Percentiles rank a stretch among this genome's conserved stretches.
phyloP scores from a whole-genome alignment of 2,888 invertebrate species.

The Perdita meconis region DNA sequence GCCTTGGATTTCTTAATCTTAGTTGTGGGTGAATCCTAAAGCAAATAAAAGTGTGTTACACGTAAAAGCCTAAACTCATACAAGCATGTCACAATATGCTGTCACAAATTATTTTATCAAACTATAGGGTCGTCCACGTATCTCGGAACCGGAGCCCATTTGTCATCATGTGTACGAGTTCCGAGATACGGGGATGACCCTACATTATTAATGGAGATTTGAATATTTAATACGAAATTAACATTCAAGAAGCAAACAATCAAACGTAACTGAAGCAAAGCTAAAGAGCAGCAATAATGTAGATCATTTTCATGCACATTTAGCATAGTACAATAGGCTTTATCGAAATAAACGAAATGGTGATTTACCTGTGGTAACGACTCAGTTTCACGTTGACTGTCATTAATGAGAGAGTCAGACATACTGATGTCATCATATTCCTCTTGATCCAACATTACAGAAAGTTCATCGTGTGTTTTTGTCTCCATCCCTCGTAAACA shows the following conservation, averaged over 20 bases:
- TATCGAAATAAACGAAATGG: neutral
- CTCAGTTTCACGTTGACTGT: slow-evolving; percentile 74
- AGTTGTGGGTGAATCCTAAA: slow-evolving; percentile 77
- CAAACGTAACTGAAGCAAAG: slow-evolving; percentile 12
- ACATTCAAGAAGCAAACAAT: neutral
- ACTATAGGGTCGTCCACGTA: no score
- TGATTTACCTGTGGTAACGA: slow-evolving; percentile 75
- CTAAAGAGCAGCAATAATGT: slow-evolving; percentile 14
- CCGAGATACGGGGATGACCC: no score
- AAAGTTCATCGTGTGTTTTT: slow-evolving; percentile 86
- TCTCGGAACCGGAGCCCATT: no score
- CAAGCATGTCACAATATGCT: neutral
- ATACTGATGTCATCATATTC: slow-evolving; percentile 90
- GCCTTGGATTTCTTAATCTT: slow-evolving; percentile 72
- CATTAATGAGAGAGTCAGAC: slow-evolving; percentile 84
- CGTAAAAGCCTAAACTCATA: slow-evolving; percentile 30
- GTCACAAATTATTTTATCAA: neutral
- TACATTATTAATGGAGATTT: no score
- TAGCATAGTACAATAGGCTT: neutral
- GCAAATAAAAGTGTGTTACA: slow-evolving; percentile 78
- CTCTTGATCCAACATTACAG: slow-evolving; percentile 89
- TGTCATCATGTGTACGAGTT: no score
- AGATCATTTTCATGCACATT: slow-evolving; percentile 38
- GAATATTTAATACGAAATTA: no score
- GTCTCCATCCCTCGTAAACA: slow-evolving; percentile 89